Base-by-base conservation (phyloP, 2,888 invertebrate genomes). In the Spialia ferax region DNA sequence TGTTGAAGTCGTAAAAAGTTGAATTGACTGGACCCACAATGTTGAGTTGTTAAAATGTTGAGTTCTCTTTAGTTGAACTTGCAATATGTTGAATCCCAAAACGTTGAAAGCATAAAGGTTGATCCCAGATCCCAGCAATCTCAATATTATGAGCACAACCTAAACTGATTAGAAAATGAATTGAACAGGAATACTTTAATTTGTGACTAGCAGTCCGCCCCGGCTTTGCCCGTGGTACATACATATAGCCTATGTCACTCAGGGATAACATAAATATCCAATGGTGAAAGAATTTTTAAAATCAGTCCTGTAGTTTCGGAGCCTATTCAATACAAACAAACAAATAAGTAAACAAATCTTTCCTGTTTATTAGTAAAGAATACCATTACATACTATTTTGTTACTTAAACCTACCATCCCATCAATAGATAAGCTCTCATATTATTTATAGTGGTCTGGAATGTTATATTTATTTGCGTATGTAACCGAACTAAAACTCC, bases 1-100 rank as follows among this genome's bases (percentile, higher is more conserved):
- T 38, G 38, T 38, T 38, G 38, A 38, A 38, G 38, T 38, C 38
- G 38, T 38, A 38, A 38, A 38, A 38, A 38, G 38, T 38, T 38
- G 38, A 38, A 38, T 38, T 38, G 38, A 38, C 38, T 38, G 38
- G 38, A 38, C 38, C 38, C 38, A 38, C 38, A 38, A 38, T 38
- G 38, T 38, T 38, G 38, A 38, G 38, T 38, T 38, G 2, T 38
- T 38, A 38, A 38, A 38, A 38, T 38, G 38, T 38, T 38, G 38
- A 38, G 38, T 38, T 38, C 38, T 38, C 38, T 38, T 38, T 38
- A 38, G 38, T 38, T 38, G 38, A 38, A 38, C 38, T 38, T 38
- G 38, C 38, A 38, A 38, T 38, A 38, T 38, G 38, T 38, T 38
- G 38, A 38, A 38, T 38, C 38, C 38, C 38, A 38, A 38, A 38